These are phyloP conservation scores for Tetramorium parvispinum DNA, from an alignment of 1,140 invertebrate species.

Conservation along the genomic window DNA sequence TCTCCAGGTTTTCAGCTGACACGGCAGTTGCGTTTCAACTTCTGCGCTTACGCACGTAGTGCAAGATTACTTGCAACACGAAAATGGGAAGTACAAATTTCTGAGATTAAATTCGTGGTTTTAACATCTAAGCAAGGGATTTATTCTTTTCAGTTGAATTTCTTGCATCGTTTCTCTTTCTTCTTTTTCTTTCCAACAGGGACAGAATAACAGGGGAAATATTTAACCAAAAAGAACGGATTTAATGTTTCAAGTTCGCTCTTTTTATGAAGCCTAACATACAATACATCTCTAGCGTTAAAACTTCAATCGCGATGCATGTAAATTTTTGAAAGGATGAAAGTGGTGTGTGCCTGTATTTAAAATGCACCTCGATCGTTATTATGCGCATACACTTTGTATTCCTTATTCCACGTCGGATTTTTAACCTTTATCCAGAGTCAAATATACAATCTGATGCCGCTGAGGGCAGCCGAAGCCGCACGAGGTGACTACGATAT, in stretches of 20 bases:
- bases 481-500: neutral
- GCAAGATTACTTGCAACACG: neutral
- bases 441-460: neutral
- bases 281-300: neutral
- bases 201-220: too few species aligned
- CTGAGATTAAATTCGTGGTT: neutral
- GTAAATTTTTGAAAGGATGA: conserved; percentile 8
- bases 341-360: neutral
- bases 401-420: neutral
- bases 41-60: neutral
- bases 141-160: too few species aligned
- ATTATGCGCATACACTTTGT: neutral
- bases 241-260: neutral
- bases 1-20: neutral
- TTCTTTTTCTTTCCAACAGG: too few species aligned
- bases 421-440: neutral
- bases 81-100: neutral
- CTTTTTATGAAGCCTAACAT: neutral
- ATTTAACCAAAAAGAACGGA: too few species aligned
- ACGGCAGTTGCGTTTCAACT: neutral
- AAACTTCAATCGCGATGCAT: neutral
- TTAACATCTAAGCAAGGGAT: neutral
- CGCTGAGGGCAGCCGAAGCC: neutral
- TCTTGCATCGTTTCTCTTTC: too few species aligned
- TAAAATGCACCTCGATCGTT: too few species aligned